A percentile compares a stretch with the other conserved stretches of the same genome.
Conservation (phyloP, 2,888 invertebrate genomes). For the Campoletis raptor region DNA sequence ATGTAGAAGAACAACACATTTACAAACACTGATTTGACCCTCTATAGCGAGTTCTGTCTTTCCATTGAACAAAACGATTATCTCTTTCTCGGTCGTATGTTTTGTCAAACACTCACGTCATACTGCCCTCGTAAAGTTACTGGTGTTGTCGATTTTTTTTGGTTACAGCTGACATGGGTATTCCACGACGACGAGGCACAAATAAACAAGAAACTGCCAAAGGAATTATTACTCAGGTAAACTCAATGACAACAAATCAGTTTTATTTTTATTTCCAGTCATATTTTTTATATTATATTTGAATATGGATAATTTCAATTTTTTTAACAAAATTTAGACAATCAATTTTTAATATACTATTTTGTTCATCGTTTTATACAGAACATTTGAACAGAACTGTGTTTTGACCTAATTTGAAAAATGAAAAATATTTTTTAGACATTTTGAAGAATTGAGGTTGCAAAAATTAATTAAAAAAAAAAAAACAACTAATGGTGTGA, state of each 20-base stretch:
- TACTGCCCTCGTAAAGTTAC: conserved; percentile 55
- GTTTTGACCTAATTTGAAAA: no score
- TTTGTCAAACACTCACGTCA: conserved; percentile 31
- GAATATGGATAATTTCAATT: no score
- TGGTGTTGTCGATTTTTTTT: conserved; percentile 67
- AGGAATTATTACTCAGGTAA: conserved; percentile 95
- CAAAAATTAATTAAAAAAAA: no score
- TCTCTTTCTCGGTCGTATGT: conserved; percentile 15
- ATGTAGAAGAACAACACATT: neutral
- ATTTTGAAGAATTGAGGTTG: no score
- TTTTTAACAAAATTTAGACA: no score
- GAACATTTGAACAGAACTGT: no score
- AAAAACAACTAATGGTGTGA: no score
- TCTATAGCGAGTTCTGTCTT: neutral
- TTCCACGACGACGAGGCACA: conserved; percentile 93
- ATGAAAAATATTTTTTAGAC: no score
- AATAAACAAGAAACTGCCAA: conserved; percentile 98
- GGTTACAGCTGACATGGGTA: conserved; percentile 90
- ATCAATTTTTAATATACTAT: no score
- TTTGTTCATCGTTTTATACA: no score
- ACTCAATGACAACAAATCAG: conserved; percentile 12
- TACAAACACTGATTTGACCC: conserved; percentile 15
- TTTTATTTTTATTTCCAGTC: no score
- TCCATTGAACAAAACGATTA: conserved; percentile 49
- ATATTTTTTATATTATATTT: no score